Evolutionary conservation across 2,797 vertebrate genomes (phyloP).

Genomic region (Chelidonichthys spinosus): DNA sequence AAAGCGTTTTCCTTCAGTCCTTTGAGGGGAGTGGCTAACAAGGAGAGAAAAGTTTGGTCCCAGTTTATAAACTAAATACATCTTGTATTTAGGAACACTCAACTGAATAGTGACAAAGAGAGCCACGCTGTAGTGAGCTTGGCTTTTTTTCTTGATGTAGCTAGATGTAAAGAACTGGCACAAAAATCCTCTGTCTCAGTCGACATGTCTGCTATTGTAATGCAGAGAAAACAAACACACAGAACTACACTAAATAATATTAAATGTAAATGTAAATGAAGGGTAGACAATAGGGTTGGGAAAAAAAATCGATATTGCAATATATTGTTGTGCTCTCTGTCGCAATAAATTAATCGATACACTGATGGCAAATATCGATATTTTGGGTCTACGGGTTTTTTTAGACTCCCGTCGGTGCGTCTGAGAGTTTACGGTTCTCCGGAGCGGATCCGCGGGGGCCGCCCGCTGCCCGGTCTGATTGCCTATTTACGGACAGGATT

Average conservation of each 20-base stretch:
- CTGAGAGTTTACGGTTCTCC: too few species aligned
- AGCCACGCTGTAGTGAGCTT: not conserved
- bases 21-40: constrained; percentile 47
- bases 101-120: not conserved
- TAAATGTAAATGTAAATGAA: not conserved
- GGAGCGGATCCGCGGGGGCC: too few species aligned
- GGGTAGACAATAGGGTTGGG: too few species aligned
- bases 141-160: not conserved
- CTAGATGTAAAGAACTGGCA: not conserved
- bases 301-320: too few species aligned
- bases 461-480: too few species aligned
- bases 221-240: not conserved
- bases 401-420: too few species aligned
- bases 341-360: too few species aligned
- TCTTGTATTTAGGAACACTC: not conserved
- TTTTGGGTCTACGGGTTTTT: too few species aligned
- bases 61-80: not conserved
- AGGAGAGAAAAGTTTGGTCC: constrained; percentile 10
- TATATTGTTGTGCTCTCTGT: too few species aligned
- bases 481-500: too few species aligned
- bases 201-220: not conserved
- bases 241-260: not conserved
- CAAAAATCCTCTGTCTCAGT: not conserved
- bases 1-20: constrained; percentile 48
- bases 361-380: too few species aligned